A percentile compares a stretch with the other conserved stretches of the same genome.
These are phyloP conservation scores for Anser cygnoides DNA, from an alignment of 2,113 vertebrate species.

Conservation along the genomic window DNA sequence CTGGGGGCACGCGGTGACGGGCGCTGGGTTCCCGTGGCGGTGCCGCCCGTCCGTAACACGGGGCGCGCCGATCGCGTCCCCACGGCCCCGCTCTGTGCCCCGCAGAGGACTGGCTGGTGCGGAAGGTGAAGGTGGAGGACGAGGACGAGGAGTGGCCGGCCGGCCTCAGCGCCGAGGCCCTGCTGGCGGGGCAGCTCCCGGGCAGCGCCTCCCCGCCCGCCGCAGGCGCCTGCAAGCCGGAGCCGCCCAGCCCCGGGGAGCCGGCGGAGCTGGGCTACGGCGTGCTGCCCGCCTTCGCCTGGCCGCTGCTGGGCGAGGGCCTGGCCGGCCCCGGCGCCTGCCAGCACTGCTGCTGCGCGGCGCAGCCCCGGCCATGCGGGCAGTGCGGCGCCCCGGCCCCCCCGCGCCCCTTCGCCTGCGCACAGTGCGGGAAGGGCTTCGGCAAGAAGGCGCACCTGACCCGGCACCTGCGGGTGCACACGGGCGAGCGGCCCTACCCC, in stretches of 20 bases:
- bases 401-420: conserved; percentile 69
- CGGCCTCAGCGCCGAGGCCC: neutral
- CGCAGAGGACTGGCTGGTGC: conserved; percentile 72
- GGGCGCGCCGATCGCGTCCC: no score
- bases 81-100: neutral
- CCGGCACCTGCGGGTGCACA: conserved; percentile 53
- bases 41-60: neutral
- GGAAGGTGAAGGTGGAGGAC: conserved; percentile 77
- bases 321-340: neutral
- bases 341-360: neutral
- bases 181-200: neutral
- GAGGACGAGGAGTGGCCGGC: conserved; percentile 52
- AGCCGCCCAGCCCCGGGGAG: neutral
- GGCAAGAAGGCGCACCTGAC: conserved; percentile 78
- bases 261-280: neutral
- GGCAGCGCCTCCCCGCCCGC: neutral
- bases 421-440: conserved; percentile 73
- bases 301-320: neutral
- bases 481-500: conserved; percentile 70
- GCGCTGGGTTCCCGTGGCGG: neutral
- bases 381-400: conserved; percentile 29
- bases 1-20: neutral
- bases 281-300: neutral
- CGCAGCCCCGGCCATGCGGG: neutral
- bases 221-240: conserved; percentile 41